Conservation (phyloP, 2,113 vertebrate species). For the Nerophis ophidion region DNA sequence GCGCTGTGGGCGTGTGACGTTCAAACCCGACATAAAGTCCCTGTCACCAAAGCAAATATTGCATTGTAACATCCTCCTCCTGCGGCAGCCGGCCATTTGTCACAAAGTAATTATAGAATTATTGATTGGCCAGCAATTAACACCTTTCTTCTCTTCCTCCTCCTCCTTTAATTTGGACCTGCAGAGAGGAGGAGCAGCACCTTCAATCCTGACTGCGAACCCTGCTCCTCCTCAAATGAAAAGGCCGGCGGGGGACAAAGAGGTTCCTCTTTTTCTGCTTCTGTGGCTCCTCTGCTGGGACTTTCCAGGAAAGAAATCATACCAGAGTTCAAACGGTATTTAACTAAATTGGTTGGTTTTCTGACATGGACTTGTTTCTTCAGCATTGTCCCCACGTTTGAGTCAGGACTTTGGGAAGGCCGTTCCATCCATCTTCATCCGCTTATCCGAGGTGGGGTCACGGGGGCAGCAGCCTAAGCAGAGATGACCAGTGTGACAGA, state of each 20-base stretch:
- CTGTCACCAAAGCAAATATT: constrained; percentile 78
- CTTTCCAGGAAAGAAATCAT: constrained; percentile 22
- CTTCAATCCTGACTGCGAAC: constrained; percentile 74
- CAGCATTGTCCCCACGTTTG: no score
- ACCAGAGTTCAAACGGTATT: constrained; percentile 5
- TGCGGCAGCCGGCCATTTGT: constrained; percentile 73
- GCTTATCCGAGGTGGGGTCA: no score
- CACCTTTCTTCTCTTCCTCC: constrained; percentile 63
- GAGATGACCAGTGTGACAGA: no score
- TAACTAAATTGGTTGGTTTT: no score
- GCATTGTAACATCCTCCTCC: constrained; percentile 62
- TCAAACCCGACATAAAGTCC: constrained; percentile 73
- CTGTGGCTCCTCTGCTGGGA: constrained; percentile 46
- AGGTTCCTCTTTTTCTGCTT: constrained; percentile 54
- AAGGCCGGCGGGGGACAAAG: constrained; percentile 67
- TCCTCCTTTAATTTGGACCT: constrained; percentile 73
- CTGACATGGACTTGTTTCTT: no score
- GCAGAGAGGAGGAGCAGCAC: constrained; percentile 62
- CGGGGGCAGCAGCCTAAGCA: no score
- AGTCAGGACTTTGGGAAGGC: no score
- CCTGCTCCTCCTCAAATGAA: constrained; percentile 71
- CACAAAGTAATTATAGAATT: constrained; percentile 84
- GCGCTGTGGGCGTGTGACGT: constrained; percentile 33
- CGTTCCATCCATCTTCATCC: no score
- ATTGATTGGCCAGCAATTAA: constrained; percentile 80